A percentile compares a stretch with the other conserved stretches of the same genome.
Conservation (phyloP, 2,888 invertebrate genomes). For the Megastigmus dorsalis region DNA sequence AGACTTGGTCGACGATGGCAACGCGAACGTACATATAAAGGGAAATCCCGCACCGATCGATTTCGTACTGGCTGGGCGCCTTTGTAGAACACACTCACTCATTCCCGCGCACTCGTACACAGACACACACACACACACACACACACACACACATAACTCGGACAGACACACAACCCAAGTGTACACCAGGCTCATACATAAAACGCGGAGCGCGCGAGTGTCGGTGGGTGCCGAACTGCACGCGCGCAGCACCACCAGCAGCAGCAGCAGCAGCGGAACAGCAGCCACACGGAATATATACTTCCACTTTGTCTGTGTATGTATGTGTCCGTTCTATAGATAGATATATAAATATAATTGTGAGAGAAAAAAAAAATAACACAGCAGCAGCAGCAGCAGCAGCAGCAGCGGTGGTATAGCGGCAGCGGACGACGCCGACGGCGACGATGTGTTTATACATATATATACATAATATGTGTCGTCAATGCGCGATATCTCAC, state of each 20-base stretch:
- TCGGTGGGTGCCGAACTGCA: conserved; percentile 18
- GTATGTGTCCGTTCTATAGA: not conserved
- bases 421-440: not conserved
- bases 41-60: conserved; percentile 52
- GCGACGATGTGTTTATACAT: not conserved
- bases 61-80: conserved; percentile 44
- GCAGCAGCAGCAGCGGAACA: not conserved
- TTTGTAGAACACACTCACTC: conserved; percentile 43
- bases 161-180: too few species aligned
- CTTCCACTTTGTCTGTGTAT: not conserved
- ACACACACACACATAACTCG: too few species aligned
- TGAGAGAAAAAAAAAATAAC: not conserved
- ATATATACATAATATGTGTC: not conserved
- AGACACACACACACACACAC: not conserved
- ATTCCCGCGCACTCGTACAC: not conserved
- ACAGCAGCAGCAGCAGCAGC: not conserved
- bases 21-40: conserved; percentile 16
- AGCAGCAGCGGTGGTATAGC: too few species aligned
- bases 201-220: too few species aligned
- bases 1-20: conserved; percentile 24
- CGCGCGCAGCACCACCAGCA: conserved; percentile 12
- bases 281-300: not conserved
- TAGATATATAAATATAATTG: not conserved
- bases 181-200: too few species aligned
- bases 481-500: too few species aligned